phyloP scores from a whole-genome alignment of 2,113 vertebrate species.

The Bujurquina vittata region DNA sequence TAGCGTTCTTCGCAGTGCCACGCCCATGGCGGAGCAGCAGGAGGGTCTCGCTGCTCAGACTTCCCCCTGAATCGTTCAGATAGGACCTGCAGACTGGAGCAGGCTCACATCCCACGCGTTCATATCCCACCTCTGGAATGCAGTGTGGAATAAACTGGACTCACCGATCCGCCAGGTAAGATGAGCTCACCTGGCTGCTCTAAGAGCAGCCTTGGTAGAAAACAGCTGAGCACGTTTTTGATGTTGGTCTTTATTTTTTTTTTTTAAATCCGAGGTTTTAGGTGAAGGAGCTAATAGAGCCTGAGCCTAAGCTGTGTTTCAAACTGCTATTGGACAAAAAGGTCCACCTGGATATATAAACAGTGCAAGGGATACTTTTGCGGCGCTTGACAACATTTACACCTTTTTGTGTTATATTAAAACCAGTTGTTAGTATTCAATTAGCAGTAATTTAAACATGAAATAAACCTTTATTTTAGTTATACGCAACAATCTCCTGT shows the following conservation, averaged over 20 bases:
- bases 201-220: neutral
- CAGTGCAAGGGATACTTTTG: neutral
- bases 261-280: neutral
- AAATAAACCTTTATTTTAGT: neutral
- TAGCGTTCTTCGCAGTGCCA: constrained; percentile 12
- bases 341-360: neutral
- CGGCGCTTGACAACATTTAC: neutral
- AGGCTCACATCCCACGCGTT: constrained; percentile 23
- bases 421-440: neutral
- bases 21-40: constrained; percentile 62
- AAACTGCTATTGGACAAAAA: neutral
- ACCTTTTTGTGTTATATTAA: neutral
- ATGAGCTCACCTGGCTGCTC: constrained; percentile 42
- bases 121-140: constrained; percentile 68
- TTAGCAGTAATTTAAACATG: neutral
- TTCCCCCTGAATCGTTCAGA: constrained; percentile 41
- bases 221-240: neutral
- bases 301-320: neutral
- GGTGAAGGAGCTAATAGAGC: neutral
- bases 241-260: neutral
- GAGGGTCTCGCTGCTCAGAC: constrained; percentile 59
- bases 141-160: constrained; percentile 37
- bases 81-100: constrained; percentile 15
- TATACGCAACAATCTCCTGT: neutral
- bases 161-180: constrained; percentile 65